Evolutionary conservation across 2,888 invertebrate species (phyloP), one percentile per base, ranked within the genome.

Genomic region (Caenorhabditis afra): DNA sequence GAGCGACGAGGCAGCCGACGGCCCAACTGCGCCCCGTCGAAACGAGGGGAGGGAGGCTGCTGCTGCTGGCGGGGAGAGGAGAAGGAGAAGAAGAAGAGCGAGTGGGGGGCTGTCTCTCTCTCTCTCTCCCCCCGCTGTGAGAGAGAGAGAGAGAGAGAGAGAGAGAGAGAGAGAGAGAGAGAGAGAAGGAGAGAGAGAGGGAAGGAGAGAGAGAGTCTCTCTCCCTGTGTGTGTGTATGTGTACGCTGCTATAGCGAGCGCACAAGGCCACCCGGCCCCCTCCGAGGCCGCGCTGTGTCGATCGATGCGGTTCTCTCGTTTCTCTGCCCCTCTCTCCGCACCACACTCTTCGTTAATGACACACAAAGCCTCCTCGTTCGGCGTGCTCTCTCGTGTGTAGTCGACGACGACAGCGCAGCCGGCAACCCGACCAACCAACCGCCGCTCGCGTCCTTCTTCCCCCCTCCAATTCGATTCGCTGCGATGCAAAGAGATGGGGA

Each of bases 391-490:
- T 71, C 71, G 47, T 8, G n/a, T 18, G 39, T 8, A 14, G 3
- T 22, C 35, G 53, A 44, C 29, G 29, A 29, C 29, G 23, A 50
- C 62, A 57, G 39, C 35, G 58, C 49, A 37, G 71, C 61, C 35
- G 45, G 62, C 71, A 73, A 73, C 64, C 71, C 73, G 64, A 73
- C 73, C 73, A 73, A 55, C 64, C 73, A 52, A 41, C 67, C 39
- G 29, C 23, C 52, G 16, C 39, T 39, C 50, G 39, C 29, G 29
- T 29, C 29, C 29, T 29, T 62, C 41, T 23, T 41, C 52, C 39
- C 70, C 71, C 64, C 58, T 64, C 73, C 64, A 73, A 64, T 73
- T 73, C n/a, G 73, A 73, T 73, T 73, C 73, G 35, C 29, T 29
- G 47, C 58, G 67, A 58, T 58, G 74, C 44, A 59, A 61, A 45